A percentile compares a stretch with the other conserved stretches of the same genome.
These are phyloP conservation scores for Drosophila glabriapex DNA, from an alignment of 2,888 invertebrate species.

Conservation along the genomic window DNA sequence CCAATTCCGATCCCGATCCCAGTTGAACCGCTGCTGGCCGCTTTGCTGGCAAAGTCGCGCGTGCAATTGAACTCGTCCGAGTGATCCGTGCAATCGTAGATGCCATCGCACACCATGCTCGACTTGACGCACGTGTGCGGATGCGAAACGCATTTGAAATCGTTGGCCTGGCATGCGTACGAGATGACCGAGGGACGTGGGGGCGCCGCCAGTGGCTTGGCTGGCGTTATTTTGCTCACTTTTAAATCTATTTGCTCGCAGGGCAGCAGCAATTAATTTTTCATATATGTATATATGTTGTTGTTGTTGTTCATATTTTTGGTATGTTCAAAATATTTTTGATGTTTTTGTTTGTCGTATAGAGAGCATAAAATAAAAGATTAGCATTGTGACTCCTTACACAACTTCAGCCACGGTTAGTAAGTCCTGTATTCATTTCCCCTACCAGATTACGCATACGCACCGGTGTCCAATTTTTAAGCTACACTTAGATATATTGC, in stretches of 20 bases:
- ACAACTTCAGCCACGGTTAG: slow-evolving; percentile 41
- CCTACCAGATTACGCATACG: slow-evolving; percentile 39
- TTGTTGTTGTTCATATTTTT: background rate
- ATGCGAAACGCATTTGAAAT: slow-evolving; percentile 85
- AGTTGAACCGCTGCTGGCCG: slow-evolving; percentile 14
- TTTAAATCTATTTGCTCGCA: slow-evolving; percentile 76
- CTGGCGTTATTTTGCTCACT: slow-evolving; percentile 54
- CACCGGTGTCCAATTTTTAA: slow-evolving; percentile 24
- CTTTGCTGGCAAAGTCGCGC: slow-evolving; percentile 56
- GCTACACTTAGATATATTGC: slow-evolving; percentile 6
- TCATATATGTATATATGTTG: slow-evolving; percentile 16
- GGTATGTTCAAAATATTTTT: slow-evolving; percentile 13
- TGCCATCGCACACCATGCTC: slow-evolving; percentile 87
- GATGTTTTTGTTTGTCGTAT: slow-evolving; percentile 11
- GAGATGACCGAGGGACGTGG: slow-evolving; percentile 50
- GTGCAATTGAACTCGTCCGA: slow-evolving; percentile 89
- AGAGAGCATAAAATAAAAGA: slow-evolving; percentile 39
- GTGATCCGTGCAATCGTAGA: slow-evolving; percentile 87
- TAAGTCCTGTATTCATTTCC: slow-evolving; percentile 10
- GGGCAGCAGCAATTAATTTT: slow-evolving; percentile 6
- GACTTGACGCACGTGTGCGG: slow-evolving; percentile 84
- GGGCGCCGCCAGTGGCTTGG: slow-evolving; percentile 45
- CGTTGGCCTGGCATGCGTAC: slow-evolving; percentile 81
- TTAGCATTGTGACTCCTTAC: slow-evolving; percentile 34
- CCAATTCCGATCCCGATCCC: background rate